phyloP scores from a whole-genome alignment of 2,888 invertebrate species.

The Mesoligia furuncula region DNA sequence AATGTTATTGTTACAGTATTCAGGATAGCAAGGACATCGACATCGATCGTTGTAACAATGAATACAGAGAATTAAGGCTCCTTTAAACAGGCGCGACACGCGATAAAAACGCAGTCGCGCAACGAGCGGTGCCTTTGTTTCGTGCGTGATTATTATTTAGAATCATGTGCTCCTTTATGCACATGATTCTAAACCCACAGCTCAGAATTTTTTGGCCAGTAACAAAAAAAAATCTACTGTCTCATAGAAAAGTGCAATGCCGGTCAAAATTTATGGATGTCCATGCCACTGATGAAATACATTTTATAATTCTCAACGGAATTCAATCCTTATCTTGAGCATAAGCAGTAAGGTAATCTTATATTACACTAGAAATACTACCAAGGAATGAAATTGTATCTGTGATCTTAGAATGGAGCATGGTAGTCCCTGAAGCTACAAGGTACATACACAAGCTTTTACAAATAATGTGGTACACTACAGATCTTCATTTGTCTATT shows the following conservation, averaged over 20 bases:
- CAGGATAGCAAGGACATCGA: no score
- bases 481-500: background rate
- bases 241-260: no score
- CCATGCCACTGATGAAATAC: background rate
- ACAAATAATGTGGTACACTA: background rate
- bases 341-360: background rate
- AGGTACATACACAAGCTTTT: background rate
- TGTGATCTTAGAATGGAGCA: background rate
- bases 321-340: background rate
- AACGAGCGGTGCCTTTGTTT: no score
- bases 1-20: background rate
- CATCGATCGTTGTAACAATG: background rate
- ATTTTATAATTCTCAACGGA: background rate
- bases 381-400: slow-evolving; percentile 6
- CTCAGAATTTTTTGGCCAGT: no score
- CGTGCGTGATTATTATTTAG: no score
- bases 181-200: no score
- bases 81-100: no score
- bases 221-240: no score
- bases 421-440: background rate
- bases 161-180: no score
- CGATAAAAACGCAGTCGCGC: no score
- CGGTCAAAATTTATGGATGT: no score
- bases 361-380: slow-evolving; percentile 4
- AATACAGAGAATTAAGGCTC: no score